Percentiles rank a stretch among this genome's conserved stretches.
Conservation (phyloP, 2,888 invertebrate genomes). For the Patella pellucida region DNA sequence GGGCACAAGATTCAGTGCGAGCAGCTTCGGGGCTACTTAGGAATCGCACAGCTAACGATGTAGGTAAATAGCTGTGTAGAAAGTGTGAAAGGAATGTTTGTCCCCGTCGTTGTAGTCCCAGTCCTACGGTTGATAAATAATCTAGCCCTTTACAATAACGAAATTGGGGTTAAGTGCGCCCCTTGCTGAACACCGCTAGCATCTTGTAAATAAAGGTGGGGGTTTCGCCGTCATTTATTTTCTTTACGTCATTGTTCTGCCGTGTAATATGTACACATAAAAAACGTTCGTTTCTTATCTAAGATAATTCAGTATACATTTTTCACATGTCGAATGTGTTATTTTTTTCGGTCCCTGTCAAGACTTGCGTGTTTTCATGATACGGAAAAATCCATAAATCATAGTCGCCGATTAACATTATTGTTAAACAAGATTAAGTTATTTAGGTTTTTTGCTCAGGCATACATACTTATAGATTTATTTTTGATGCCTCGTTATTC, state of each 20-base stretch:
- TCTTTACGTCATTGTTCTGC: not conserved
- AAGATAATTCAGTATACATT: too few relatives aligned
- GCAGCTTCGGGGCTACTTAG: not conserved
- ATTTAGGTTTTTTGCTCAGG: too few relatives aligned
- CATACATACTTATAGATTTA: too few relatives aligned
- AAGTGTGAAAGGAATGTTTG: conserved; percentile 10
- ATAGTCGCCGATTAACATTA: too few relatives aligned
- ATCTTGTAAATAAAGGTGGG: conserved; percentile 1
- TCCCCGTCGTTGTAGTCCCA: not conserved
- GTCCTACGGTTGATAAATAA: conserved; percentile 5
- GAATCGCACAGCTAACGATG: conserved; percentile 7
- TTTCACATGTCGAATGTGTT: too few relatives aligned
- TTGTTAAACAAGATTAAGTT: too few relatives aligned
- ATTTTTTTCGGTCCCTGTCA: too few relatives aligned
- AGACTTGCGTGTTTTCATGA: too few relatives aligned
- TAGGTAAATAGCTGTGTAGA: conserved; percentile 7
- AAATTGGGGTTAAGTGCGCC: conserved; percentile 5
- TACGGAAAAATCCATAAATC: too few relatives aligned
- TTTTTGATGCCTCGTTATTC: too few relatives aligned
- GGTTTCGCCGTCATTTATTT: not conserved
- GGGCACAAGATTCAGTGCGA: not conserved
- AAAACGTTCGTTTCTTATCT: too few relatives aligned
- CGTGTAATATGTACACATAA: too few relatives aligned
- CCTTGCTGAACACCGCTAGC: conserved; percentile 5
- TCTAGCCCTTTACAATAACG: not conserved